A percentile compares a stretch with the other conserved stretches of the same genome.
Conservation (phyloP, 2,797 vertebrate genomes). For the Tragopan temminckii region DNA sequence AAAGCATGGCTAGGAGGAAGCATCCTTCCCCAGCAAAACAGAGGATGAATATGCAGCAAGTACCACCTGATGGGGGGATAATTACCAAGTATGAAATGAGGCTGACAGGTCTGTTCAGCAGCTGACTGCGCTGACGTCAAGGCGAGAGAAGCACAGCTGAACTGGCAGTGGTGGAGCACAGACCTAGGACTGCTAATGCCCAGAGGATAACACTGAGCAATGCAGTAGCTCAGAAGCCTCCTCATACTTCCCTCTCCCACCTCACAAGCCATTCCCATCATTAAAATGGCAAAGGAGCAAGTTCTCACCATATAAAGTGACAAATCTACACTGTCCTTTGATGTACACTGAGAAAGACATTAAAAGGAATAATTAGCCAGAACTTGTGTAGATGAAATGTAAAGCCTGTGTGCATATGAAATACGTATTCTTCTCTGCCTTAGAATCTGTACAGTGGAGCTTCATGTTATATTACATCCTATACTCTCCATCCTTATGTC, state of each 20-base stretch:
- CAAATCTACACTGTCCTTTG: background rate
- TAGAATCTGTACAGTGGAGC: background rate
- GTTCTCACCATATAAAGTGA: background rate
- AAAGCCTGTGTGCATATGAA: background rate
- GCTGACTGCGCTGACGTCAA: conserved; percentile 25
- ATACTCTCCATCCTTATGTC: background rate
- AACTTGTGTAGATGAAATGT: background rate
- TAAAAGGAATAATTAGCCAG: background rate
- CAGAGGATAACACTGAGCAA: fast-evolving
- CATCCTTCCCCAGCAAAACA: background rate
- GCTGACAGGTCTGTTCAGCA: conserved; percentile 28
- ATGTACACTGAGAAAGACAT: background rate
- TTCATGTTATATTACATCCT: background rate
- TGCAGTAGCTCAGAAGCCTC: background rate
- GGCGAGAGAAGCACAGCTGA: background rate
- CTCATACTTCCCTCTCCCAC: fast-evolving
- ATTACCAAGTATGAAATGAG: background rate
- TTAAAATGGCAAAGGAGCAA: background rate
- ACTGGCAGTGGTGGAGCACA: background rate
- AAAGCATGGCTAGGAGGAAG: background rate
- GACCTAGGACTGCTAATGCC: background rate
- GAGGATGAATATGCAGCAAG: background rate
- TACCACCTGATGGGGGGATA: background rate
- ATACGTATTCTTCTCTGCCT: background rate
- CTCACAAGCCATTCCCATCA: background rate